Conservation (phyloP, 2,113 vertebrate genomes). For the Progne subis region DNA sequence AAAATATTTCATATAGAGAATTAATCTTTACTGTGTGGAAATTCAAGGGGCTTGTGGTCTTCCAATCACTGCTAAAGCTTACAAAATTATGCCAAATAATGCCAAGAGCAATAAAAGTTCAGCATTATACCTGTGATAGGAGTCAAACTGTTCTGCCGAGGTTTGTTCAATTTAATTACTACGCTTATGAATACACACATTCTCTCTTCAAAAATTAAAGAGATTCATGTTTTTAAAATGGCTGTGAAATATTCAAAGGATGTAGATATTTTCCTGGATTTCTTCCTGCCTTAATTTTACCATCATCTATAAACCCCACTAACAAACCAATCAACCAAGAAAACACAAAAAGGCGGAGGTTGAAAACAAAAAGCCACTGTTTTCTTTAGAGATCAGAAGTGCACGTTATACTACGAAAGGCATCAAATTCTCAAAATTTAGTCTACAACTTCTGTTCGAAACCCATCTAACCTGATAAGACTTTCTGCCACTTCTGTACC, state of each 20-base stretch:
- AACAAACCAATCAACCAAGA: neutral
- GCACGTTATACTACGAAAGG: rapidly evolving
- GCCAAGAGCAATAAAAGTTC: neutral
- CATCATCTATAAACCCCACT: neutral
- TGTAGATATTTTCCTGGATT: neutral
- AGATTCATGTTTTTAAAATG: neutral
- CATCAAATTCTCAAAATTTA: neutral
- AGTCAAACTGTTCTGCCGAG: neutral
- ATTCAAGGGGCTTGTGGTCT: neutral
- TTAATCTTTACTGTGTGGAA: neutral
- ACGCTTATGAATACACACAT: neutral
- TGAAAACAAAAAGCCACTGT: neutral
- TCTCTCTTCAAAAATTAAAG: neutral
- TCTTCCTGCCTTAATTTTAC: neutral
- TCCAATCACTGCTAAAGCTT: neutral
- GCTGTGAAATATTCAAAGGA: rapidly evolving
- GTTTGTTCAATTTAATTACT: neutral
- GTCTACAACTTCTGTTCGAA: neutral
- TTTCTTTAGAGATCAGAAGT: neutral
- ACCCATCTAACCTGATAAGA: neutral
- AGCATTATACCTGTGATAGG: neutral
- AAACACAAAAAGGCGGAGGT: neutral
- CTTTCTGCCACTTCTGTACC: neutral
- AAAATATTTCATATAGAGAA: neutral
- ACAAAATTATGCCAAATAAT: neutral